Evolutionary conservation across 2,888 invertebrate species (phyloP).

Genomic region (Actias luna): DNA sequence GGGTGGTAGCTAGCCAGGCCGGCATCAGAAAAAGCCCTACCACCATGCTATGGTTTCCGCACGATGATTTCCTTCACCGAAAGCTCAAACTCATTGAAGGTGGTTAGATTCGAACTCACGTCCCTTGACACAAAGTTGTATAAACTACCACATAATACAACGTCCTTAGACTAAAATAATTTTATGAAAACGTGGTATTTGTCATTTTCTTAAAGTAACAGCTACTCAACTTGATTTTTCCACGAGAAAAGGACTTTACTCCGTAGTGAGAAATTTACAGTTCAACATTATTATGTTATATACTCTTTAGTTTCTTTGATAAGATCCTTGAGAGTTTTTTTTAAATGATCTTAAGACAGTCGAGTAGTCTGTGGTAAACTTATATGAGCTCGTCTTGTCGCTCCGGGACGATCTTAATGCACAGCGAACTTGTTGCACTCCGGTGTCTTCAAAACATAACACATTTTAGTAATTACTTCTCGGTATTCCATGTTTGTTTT

Average conservation of each 20-base stretch:
- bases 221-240: not conserved
- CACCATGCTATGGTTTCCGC: too few relatives aligned
- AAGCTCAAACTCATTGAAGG: too few relatives aligned
- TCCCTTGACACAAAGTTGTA: too few relatives aligned
- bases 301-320: not conserved
- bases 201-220: not conserved
- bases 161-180: too few relatives aligned
- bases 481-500: conserved; percentile 44
- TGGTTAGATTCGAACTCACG: too few relatives aligned
- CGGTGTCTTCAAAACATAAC: conserved; percentile 54
- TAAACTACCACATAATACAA: too few relatives aligned
- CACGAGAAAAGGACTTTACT: not conserved
- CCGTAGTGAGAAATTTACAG: not conserved
- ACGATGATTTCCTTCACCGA: too few relatives aligned
- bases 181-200: too few relatives aligned
- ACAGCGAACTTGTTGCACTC: conserved; percentile 48
- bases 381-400: conserved; percentile 37
- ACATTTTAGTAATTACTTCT: conserved; percentile 52
- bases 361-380: conserved; percentile 22
- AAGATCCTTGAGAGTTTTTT: not conserved
- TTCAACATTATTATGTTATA: not conserved
- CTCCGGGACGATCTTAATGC: conserved; percentile 55
- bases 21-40: too few relatives aligned
- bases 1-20: too few relatives aligned
- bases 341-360: not conserved